Conservation (phyloP, 2,113 vertebrate species). For the Morone saxatilis region DNA sequence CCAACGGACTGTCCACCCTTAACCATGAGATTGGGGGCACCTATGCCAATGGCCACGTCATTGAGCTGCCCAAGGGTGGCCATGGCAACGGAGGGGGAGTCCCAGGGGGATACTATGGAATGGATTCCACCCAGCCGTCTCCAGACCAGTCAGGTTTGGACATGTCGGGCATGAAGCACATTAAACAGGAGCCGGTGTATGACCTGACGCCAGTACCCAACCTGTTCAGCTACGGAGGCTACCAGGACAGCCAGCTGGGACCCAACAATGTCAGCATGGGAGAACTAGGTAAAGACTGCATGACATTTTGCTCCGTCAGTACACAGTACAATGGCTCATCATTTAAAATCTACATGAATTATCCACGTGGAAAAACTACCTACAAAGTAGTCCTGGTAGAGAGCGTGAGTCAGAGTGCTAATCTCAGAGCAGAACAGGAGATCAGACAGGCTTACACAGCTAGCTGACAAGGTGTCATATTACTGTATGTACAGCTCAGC, state of each 20-base stretch:
- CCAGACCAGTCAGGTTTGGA: slow-evolving; percentile 98
- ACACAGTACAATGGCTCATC: neutral
- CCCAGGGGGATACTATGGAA: slow-evolving; percentile 88
- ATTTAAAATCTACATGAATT: slow-evolving; percentile 21
- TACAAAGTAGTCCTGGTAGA: slow-evolving; percentile 36
- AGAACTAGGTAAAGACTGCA: slow-evolving; percentile 90
- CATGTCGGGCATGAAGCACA: slow-evolving; percentile 99
- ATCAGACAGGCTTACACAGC: slow-evolving; percentile 68
- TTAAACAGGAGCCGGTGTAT: slow-evolving; percentile 99
- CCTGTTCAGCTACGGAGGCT: slow-evolving; percentile 97
- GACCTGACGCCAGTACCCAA: slow-evolving; percentile 98
- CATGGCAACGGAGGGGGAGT: slow-evolving; percentile 75
- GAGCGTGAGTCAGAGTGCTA: slow-evolving; percentile 63
- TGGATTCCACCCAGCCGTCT: slow-evolving; percentile 97
- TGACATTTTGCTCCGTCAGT: neutral
- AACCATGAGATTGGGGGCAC: slow-evolving; percentile 91
- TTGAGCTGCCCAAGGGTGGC: slow-evolving; percentile 93
- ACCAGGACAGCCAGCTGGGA: slow-evolving; percentile 94
- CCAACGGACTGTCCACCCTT: slow-evolving; percentile 91
- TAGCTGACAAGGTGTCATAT: slow-evolving; percentile 55
- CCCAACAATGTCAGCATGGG: slow-evolving; percentile 91
- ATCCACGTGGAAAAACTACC: slow-evolving; percentile 28
- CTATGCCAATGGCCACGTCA: slow-evolving; percentile 94
- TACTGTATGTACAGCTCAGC: slow-evolving; percentile 34
- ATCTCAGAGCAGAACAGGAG: slow-evolving; percentile 64